Base-by-base conservation (phyloP, 2,888 invertebrate genomes). In the Spodoptera exigua region DNA sequence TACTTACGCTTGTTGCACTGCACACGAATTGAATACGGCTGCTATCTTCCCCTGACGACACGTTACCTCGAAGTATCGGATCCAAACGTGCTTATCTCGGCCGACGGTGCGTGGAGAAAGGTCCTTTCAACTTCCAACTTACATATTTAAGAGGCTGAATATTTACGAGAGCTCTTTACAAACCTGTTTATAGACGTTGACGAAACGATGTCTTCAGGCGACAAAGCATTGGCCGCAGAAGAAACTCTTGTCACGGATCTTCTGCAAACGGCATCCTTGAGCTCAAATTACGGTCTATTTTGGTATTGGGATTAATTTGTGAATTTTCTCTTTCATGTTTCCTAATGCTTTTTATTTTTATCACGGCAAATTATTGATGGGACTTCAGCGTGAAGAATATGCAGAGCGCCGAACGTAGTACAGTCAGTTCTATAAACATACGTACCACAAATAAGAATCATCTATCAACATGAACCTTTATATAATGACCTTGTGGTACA, bases 61-160 rank as follows among this genome's bases (percentile, higher is more conserved):
- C 79, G 80, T 78, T 81, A 79, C 74, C 81, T 79, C 78, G 78
- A 83, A 85, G 87, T 88, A 89, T 88, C 83, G 79, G 79, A 80
- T 74, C 78, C 78, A 79, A 84, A 84, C 86, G 84, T 89, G 86
- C 90, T 90, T 90, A 91, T 91, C 90, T 77, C 78, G 81, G 76
- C 72, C 80, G 64, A 73, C 81, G 81, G 83, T 76, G 84, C 81
- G 80, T 85, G 81, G 80, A 83, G 79, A 88, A 88, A 86, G 75
- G 82, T 79, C 84, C 84, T 89, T 89, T 89, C 82, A 84, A 85
- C 79, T 83, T 84, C 83, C 82, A 82, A 84, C 84, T 85, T 84
- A 84, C 85, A 87, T 85, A 85, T 86, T 84, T 81, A 83, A 84
- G 84, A 86, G 83, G 87, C 87, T 89, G 88, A 83, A 87, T 86